phyloP scores from a whole-genome alignment of 2,888 invertebrate species.

The Cerastis leucographa region DNA sequence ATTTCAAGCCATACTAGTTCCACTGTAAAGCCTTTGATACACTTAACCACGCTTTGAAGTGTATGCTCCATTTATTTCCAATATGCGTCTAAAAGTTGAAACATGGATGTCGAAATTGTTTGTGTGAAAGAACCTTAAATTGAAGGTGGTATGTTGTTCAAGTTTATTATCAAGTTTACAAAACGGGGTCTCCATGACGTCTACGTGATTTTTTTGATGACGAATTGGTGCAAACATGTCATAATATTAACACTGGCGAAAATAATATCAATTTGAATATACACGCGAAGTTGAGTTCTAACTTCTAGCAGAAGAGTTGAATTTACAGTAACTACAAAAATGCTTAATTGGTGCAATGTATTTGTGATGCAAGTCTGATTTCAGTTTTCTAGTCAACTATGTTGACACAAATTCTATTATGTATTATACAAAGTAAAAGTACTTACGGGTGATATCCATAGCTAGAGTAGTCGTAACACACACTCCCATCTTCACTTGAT shows the following conservation, averaged over 20 bases:
- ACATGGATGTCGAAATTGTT: conserved; percentile 9
- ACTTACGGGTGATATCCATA: conserved; percentile 88
- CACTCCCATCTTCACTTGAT: conserved; percentile 80
- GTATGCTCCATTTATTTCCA: conserved; percentile 6
- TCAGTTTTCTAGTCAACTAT: conserved; percentile 33
- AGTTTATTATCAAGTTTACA: conserved; percentile 35
- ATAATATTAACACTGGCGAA: conserved; percentile 48
- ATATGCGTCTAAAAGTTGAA: not conserved
- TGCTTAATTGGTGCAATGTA: conserved; percentile 49
- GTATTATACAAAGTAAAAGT: conserved; percentile 21
- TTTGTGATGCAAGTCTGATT: conserved; percentile 53
- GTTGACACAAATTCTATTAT: conserved; percentile 19
- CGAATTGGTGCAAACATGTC: conserved; percentile 41
- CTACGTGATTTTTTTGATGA: conserved; percentile 33
- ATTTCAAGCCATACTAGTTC: conserved; percentile 35
- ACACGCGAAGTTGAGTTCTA: conserved; percentile 35
- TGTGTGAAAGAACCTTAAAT: conserved; percentile 1
- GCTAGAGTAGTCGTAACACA: conserved; percentile 85
- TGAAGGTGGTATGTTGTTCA: not conserved
- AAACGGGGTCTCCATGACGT: conserved; percentile 44
- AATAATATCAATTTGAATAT: conserved; percentile 33
- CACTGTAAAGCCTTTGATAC: not conserved
- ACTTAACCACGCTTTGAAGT: not conserved
- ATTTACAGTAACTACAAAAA: conserved; percentile 23
- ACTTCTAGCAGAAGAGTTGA: conserved; percentile 1